Evolutionary conservation across 92 coral and sea anemone genomes (phyloP), one percentile per base, ranked within the genome.

Genomic region (Nematostella vectensis): DNA sequence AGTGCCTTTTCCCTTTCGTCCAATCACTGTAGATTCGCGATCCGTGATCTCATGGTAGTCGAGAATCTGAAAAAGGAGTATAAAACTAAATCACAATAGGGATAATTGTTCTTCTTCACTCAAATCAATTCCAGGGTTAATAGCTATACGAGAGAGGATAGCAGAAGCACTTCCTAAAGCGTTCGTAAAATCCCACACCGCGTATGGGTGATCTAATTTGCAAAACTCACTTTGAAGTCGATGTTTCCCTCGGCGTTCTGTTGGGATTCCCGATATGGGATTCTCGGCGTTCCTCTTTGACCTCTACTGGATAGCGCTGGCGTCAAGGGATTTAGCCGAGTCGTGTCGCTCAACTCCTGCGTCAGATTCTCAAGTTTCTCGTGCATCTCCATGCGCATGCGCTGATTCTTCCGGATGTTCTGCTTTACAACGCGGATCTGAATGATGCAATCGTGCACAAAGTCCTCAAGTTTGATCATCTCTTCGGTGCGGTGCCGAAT

Each of bases 401-500:
- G 83, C 19, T 80, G 78, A 20, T 77, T 66, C 50, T 76, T 85
- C 29, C 87, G 76, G 1, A 70, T 24, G 44, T 20, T 54, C 27
- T 89, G 79, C 53, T 85, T 86, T 27, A 79, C 62, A 12, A 66
- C 60, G 25, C 88, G 72, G 11, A 85, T 63, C 68, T 78, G 86
- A 70, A 74, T 56, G 43, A 79, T 56, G 21, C 50, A 61, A 33
- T 85, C 97, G 71, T 89, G 95, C 27, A 85, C 77, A 22, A 38
- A 44, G 36, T 77, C 89, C 59, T 89, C 97, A 28, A 89, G 51
- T 0, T 28, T 45, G n/a, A 89, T 89, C 15, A 65, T 63, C 0
- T 78, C 91, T 28, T 69, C 76, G 2, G 89, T 74, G 16, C 70
- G 67, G 61, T 85, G 91, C 6, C 97, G 87, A 11, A 89, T 75